Percentiles rank a stretch among this genome's conserved stretches.
phyloP scores from a whole-genome alignment of 2,113 vertebrate genomes.

The Balaenoptera acutorostrata region DNA sequence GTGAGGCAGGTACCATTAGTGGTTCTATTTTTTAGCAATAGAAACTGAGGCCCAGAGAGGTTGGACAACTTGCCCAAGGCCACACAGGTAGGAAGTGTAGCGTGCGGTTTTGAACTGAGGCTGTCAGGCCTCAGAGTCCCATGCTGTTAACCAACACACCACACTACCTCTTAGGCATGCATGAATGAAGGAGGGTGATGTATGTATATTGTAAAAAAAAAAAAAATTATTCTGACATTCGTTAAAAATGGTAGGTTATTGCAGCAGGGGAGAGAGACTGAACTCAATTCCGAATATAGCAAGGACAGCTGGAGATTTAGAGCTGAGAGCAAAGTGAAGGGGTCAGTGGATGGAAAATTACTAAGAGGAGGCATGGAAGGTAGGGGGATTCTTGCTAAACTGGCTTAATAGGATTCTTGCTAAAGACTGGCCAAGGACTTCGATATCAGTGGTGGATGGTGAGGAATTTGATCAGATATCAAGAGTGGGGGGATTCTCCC shows the following conservation, averaged over 20 bases:
- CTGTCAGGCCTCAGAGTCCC: not conserved
- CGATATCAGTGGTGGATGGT: not conserved
- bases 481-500: not conserved
- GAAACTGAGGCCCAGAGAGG: not conserved
- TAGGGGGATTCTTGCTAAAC: not conserved
- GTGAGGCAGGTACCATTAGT: not conserved
- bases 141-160: not conserved
- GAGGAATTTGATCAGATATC: not conserved
- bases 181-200: not conserved
- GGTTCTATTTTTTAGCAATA: not conserved
- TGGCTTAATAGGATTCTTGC: not conserved
- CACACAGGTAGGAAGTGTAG: not conserved
- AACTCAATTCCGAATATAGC: not conserved
- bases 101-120: not conserved
- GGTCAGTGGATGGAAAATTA: not conserved
- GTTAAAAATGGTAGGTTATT: not conserved
- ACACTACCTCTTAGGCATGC: not conserved
- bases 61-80: not conserved
- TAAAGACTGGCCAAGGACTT: not conserved
- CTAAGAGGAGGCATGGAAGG: not conserved
- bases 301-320: not conserved
- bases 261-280: not conserved
- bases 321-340: not conserved
- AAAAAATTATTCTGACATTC: not conserved
- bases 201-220: not conserved